Evolutionary conservation across 2,888 invertebrate species (phyloP).

Genomic region (Ferrisia virgata): DNA sequence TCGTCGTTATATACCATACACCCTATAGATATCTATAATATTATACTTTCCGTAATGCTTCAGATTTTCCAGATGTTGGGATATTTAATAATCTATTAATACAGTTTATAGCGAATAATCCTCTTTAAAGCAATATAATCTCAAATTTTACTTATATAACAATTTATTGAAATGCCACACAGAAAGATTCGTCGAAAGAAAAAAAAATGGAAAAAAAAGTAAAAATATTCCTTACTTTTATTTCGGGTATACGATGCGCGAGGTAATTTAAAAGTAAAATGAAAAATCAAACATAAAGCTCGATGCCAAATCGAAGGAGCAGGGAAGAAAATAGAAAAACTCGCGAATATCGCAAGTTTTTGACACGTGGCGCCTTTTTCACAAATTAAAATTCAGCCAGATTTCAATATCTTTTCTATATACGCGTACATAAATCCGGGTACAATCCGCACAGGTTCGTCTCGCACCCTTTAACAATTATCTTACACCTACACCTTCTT

Average conservation of each 20-base stretch:
- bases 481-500: no score
- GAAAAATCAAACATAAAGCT: neutral
- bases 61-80: neutral
- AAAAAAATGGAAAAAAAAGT: no score
- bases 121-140: neutral
- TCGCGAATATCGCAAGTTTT: neutral
- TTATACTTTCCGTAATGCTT: neutral
- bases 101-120: neutral
- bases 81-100: slow-evolving; percentile 17
- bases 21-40: neutral
- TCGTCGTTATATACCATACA: neutral
- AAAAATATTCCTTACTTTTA: no score
- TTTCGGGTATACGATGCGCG: neutral
- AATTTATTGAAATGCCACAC: neutral
- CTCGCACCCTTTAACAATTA: neutral
- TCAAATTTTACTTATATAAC: neutral
- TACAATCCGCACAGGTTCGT: neutral
- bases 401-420: neutral
- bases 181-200: neutral
- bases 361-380: neutral
- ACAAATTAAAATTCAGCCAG: neutral
- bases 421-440: neutral
- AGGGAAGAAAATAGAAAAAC: neutral
- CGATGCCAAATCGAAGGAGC: neutral
- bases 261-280: neutral